Evolutionary conservation across 2,113 vertebrate species (phyloP).

Genomic region (Tachysurus vachellii): DNA sequence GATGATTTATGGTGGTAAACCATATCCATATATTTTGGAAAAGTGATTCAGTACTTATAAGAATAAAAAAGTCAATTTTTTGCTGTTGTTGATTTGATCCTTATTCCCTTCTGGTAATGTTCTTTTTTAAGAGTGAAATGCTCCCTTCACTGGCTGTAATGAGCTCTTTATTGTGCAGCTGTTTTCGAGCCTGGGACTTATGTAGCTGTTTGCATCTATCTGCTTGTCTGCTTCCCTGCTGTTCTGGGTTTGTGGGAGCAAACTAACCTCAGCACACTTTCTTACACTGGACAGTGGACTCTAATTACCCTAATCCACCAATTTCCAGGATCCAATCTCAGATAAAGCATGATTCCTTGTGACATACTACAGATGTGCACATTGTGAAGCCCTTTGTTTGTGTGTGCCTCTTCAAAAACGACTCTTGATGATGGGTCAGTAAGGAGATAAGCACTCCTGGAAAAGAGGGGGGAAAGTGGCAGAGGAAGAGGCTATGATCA

Average conservation of each 20-base stretch:
- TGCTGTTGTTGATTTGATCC: conserved; percentile 8
- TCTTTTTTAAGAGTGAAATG: conserved; percentile 38
- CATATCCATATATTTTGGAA: conserved; percentile 3
- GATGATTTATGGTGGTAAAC: conserved; percentile 20
- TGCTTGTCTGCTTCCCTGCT: conserved; percentile 41
- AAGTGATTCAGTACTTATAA: neutral
- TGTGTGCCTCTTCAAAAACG: conserved; percentile 16
- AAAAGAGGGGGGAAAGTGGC: conserved; percentile 30
- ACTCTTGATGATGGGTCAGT: conserved; percentile 27
- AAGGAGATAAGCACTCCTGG: conserved; percentile 27
- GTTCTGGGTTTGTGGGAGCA: conserved; percentile 44
- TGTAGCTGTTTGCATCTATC: conserved; percentile 26
- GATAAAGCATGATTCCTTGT: conserved; percentile 36
- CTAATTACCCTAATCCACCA: conserved; percentile 27
- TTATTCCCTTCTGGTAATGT: conserved; percentile 16
- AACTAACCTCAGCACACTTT: conserved; percentile 38
- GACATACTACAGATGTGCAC: conserved; percentile 33
- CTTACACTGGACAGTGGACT: conserved; percentile 18
- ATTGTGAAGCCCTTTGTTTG: conserved; percentile 33
- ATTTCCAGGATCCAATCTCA: conserved; percentile 38
- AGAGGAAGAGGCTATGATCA: conserved; percentile 38
- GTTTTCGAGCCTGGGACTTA: conserved; percentile 13
- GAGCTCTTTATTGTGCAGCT: conserved; percentile 51
- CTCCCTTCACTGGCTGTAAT: conserved; percentile 31
- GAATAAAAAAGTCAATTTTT: neutral